Percentiles rank a stretch among this genome's conserved stretches.
phyloP scores from a whole-genome alignment of 2,888 invertebrate species.

The Phyllotreta striolata region DNA sequence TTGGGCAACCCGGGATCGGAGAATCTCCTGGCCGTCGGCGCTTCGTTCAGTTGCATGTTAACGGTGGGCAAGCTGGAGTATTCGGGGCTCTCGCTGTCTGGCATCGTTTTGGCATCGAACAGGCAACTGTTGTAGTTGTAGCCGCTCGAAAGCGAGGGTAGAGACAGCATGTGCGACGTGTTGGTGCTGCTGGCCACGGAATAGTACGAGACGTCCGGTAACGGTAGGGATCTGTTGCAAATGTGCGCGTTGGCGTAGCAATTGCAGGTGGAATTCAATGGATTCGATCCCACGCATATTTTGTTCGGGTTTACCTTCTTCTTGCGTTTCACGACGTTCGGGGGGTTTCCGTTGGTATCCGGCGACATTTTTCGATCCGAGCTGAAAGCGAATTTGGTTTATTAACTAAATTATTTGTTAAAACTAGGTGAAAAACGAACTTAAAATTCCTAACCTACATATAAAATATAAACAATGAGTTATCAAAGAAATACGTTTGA shows the following conservation, averaged over 20 bases:
- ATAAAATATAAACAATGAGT: too few species aligned
- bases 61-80: conserved; percentile 77
- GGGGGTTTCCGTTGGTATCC: conserved; percentile 58
- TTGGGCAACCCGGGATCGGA: conserved; percentile 73
- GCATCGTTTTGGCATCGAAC: conserved; percentile 42
- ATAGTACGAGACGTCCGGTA: conserved; percentile 53
- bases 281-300: conserved; percentile 37
- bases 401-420: too few species aligned
- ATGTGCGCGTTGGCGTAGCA: too few species aligned
- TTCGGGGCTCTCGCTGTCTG: conserved; percentile 56
- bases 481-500: too few species aligned
- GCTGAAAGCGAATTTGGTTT: too few species aligned
- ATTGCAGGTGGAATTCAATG: too few species aligned
- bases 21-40: conserved; percentile 66
- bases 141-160: conserved; percentile 66
- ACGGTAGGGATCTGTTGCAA: conserved; percentile 32
- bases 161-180: conserved; percentile 69
- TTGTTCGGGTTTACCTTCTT: conserved; percentile 54
- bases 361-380: conserved; percentile 50
- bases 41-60: conserved; percentile 66
- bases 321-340: conserved; percentile 59
- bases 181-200: conserved; percentile 52
- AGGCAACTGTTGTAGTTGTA: conserved; percentile 62
- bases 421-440: background rate
- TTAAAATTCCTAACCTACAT: too few species aligned